phyloP scores from a whole-genome alignment of 2,113 vertebrate species.

The Phylloscopus trochiloides region DNA sequence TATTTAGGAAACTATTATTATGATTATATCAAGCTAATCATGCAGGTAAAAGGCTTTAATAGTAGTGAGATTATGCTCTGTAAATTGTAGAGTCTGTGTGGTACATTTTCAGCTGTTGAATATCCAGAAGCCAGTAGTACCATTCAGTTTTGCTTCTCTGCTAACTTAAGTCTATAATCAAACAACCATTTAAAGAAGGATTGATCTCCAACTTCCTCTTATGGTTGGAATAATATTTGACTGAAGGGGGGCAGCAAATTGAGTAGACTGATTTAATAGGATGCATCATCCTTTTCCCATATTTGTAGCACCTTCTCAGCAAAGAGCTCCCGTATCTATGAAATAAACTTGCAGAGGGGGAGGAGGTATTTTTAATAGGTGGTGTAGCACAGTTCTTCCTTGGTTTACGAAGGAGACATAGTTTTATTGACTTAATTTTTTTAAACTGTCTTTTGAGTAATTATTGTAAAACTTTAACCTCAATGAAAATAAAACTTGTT shows the following conservation, averaged over 20 bases:
- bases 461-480: not conserved
- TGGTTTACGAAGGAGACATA: not conserved
- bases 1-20: not conserved
- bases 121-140: not conserved
- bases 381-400: not conserved
- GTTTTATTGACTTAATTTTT: not conserved
- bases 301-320: not conserved
- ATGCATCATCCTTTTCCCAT: not conserved
- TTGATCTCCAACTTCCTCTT: not conserved
- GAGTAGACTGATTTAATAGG: not conserved
- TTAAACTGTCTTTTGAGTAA: not conserved
- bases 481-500: not conserved
- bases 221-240: not conserved
- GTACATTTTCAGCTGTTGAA: not conserved
- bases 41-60: not conserved
- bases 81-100: not conserved
- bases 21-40: not conserved
- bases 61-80: not conserved
- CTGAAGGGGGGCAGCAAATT: not conserved
- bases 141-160: not conserved
- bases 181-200: not conserved
- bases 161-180: not conserved
- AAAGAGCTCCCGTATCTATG: not conserved
- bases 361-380: not conserved
- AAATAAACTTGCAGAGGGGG: not conserved